Evolutionary conservation across 2,888 invertebrate species (phyloP).

Genomic region (Odontocerum albicorne): DNA sequence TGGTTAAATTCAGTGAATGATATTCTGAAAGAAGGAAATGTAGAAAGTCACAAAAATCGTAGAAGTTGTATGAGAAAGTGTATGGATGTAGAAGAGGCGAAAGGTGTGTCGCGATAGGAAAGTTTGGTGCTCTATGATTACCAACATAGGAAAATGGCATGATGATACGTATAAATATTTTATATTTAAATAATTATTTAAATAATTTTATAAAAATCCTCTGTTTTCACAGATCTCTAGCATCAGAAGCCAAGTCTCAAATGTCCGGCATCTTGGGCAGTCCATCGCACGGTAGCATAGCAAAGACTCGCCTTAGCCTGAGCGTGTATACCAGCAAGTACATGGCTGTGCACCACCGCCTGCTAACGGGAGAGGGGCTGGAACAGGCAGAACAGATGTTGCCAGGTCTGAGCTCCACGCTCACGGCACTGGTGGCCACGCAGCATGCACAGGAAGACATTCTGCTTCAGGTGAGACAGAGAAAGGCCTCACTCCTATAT

Average conservation of each 20-base stretch:
- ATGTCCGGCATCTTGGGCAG: background rate
- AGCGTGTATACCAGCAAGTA: slow-evolving; percentile 18
- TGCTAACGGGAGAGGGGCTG: slow-evolving; percentile 41
- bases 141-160: too few species aligned
- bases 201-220: too few species aligned
- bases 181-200: too few species aligned
- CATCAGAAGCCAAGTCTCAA: background rate
- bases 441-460: slow-evolving; percentile 76
- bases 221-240: background rate
- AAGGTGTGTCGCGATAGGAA: too few species aligned
- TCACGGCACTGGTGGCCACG: slow-evolving; percentile 76
- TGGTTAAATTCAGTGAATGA: too few species aligned
- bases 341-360: slow-evolving; percentile 26
- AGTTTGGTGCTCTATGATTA: too few species aligned
- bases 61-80: too few species aligned
- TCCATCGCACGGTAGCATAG: background rate
- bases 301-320: slow-evolving; percentile 8
- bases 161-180: too few species aligned
- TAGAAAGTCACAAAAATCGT: too few species aligned
- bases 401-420: slow-evolving; percentile 66
- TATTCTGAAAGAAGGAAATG: too few species aligned
- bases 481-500: too few species aligned
- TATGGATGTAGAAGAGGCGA: too few species aligned
- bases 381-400: slow-evolving; percentile 64
- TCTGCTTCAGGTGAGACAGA: slow-evolving; percentile 60